phyloP scores from a whole-genome alignment of 2,888 invertebrate species.

The Dryobotodes eremita region DNA sequence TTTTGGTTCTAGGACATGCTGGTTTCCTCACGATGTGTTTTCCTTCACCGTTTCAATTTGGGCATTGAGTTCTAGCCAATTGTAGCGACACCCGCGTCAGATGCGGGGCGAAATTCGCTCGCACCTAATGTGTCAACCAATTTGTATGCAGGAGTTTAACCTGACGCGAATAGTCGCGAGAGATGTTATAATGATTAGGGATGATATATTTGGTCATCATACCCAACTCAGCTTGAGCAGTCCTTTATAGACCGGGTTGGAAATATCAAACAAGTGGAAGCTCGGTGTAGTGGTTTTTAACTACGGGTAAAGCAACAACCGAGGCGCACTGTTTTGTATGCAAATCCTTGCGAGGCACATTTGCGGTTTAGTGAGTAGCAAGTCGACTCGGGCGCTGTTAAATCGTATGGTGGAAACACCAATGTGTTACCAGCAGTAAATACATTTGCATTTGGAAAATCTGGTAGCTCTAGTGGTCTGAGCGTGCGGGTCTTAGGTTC shows the following conservation, averaged over 20 bases:
- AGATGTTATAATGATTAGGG: too few relatives aligned
- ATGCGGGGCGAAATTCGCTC: too few relatives aligned
- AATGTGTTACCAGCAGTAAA: constrained; percentile 17
- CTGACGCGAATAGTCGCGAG: not conserved
- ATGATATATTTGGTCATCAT: too few relatives aligned
- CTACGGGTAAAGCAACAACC: not conserved
- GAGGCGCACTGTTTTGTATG: constrained; percentile 37
- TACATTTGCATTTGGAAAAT: constrained; percentile 6
- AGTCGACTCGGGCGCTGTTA: constrained; percentile 26
- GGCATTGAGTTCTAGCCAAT: too few relatives aligned
- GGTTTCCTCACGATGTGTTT: too few relatives aligned
- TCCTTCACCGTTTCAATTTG: too few relatives aligned
- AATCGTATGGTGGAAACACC: constrained; percentile 15
- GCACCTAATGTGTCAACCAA: not conserved
- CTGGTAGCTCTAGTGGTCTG: not conserved
- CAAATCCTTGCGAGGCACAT: constrained; percentile 39
- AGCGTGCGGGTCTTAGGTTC: not conserved
- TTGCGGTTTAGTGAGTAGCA: constrained; percentile 40
- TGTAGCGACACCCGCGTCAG: too few relatives aligned
- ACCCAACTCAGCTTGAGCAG: not conserved
- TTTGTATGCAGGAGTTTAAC: not conserved
- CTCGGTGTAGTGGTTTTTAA: not conserved
- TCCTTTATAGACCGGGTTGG: not conserved
- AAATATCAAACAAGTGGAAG: constrained; percentile 18
- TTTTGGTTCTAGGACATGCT: too few relatives aligned